phyloP scores from a whole-genome alignment of 2,113 vertebrate genomes.

The Xiphophorus couchianus region DNA sequence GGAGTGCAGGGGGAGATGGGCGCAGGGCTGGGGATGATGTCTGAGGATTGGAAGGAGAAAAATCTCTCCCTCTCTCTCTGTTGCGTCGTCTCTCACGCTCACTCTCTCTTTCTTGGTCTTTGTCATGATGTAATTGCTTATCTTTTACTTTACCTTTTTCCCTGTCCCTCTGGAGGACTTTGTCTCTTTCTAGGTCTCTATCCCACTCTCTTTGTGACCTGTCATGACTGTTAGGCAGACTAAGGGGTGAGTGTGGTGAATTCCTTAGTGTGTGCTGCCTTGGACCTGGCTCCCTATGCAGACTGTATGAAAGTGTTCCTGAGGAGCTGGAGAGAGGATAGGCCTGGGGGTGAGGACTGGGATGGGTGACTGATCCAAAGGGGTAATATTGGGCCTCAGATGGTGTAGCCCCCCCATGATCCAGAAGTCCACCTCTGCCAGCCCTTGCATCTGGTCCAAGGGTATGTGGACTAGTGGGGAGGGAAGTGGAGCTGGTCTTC shows the following conservation, averaged over 20 bases:
- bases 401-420: constrained; percentile 60
- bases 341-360: constrained; percentile 56
- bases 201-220: constrained; percentile 62
- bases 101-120: constrained; percentile 67
- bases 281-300: constrained; percentile 68
- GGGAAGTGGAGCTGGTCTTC: constrained; percentile 61
- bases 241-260: constrained; percentile 71
- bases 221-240: constrained; percentile 76
- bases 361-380: constrained; percentile 69
- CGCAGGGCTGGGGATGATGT: constrained; percentile 57
- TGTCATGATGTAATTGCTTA: constrained; percentile 55
- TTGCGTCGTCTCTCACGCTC: constrained; percentile 59
- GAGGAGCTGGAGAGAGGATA: constrained; percentile 71
- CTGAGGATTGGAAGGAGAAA: constrained; percentile 56
- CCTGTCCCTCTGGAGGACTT: constrained; percentile 48
- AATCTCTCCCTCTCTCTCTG: constrained; percentile 63
- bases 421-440: constrained; percentile 65
- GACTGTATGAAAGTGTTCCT: constrained; percentile 69
- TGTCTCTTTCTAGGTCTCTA: constrained; percentile 60
- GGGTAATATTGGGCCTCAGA: constrained; percentile 80
- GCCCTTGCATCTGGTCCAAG: constrained; percentile 67
- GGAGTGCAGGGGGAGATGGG: constrained; percentile 73
- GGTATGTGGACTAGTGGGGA: constrained; percentile 59
- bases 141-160: constrained; percentile 63
- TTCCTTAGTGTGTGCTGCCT: constrained; percentile 68